A percentile compares a stretch with the other conserved stretches of the same genome.
phyloP scores from a whole-genome alignment of 2,888 invertebrate species.

The Neelides folsomi region DNA sequence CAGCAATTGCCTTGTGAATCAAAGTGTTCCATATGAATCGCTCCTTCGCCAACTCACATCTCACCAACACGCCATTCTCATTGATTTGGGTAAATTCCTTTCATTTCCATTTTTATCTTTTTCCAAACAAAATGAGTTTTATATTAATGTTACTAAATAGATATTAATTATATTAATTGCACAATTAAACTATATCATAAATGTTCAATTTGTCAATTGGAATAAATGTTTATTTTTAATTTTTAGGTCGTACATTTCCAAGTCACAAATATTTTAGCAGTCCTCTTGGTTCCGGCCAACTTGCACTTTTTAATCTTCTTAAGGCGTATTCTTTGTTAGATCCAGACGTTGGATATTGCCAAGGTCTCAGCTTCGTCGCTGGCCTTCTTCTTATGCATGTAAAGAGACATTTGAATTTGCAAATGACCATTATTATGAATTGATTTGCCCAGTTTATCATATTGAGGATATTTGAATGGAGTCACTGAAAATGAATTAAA shows the following conservation, averaged over 20 bases:
- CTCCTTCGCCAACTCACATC: constrained; percentile 76
- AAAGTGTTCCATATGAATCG: constrained; percentile 62
- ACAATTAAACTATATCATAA: too few species aligned
- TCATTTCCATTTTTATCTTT: background rate
- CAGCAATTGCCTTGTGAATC: constrained; percentile 54
- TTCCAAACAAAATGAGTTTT: too few species aligned
- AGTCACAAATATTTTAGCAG: constrained; percentile 85
- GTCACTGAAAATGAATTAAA: constrained; percentile 10
- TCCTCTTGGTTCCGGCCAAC: constrained; percentile 80
- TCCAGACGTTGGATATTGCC: constrained; percentile 89
- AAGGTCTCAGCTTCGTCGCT: constrained; percentile 90
- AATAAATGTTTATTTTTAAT: too few species aligned
- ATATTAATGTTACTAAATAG: too few species aligned
- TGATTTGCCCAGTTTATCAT: too few species aligned
- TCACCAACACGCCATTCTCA: constrained; percentile 91
- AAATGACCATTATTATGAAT: too few species aligned
- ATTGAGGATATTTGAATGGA: too few species aligned
- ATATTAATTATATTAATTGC: too few species aligned
- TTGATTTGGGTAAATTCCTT: constrained; percentile 58
- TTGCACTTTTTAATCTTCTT: constrained; percentile 82
- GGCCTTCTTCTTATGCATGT: constrained; percentile 86
- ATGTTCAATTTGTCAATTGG: too few species aligned
- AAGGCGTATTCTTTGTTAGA: constrained; percentile 93
- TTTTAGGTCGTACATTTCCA: constrained; percentile 72
- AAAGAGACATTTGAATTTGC: constrained; percentile 38